These are phyloP conservation scores for Sinosuthora webbiana DNA, from an alignment of 2,113 vertebrate species.

Conservation along the genomic window DNA sequence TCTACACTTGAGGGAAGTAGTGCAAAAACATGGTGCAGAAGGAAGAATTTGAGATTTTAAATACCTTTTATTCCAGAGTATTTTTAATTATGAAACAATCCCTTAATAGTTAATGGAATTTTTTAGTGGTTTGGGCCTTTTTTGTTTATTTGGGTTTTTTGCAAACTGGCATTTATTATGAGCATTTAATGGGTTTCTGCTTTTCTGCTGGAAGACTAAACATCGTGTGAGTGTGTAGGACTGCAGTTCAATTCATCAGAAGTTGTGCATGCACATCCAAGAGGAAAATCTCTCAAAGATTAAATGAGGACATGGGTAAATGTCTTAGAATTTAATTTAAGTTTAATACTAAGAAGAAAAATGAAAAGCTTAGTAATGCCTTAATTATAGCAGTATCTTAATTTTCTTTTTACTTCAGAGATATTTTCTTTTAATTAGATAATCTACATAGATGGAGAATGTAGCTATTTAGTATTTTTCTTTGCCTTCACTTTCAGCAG, in stretches of 20 bases:
- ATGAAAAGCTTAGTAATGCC: constrained; percentile 50
- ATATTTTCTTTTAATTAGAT: constrained; percentile 35
- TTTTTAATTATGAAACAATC: background rate
- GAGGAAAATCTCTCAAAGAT: constrained; percentile 23
- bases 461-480: background rate
- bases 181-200: background rate
- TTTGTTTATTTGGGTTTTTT: background rate
- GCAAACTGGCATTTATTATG: background rate
- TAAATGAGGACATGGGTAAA: constrained; percentile 37
- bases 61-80: background rate
- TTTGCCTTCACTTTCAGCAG: background rate
- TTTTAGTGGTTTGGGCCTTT: background rate
- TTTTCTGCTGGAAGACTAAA: background rate
- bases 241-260: background rate
- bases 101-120: background rate
- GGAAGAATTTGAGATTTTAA: background rate
- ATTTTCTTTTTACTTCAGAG: background rate
- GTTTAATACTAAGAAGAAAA: constrained; percentile 19
- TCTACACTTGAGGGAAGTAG: background rate
- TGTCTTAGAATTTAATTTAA: constrained; percentile 49
- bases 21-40: background rate
- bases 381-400: constrained; percentile 22
- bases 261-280: background rate
- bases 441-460: background rate
- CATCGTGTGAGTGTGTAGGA: background rate